Base-by-base conservation (phyloP, 1,140 invertebrate genomes). In the Olivierus martensii region DNA sequence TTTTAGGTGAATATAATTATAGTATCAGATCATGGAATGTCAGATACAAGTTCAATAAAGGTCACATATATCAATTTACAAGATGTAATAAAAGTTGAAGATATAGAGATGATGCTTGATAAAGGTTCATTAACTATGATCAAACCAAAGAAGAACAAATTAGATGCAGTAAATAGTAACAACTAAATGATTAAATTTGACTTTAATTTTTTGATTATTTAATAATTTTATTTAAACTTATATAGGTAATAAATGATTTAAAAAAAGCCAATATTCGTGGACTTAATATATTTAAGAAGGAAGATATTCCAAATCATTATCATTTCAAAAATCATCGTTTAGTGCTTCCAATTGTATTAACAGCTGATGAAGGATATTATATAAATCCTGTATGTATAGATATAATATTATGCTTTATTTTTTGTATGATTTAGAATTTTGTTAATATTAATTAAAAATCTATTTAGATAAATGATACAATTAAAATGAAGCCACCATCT, bases 11-110 rank as follows among this genome's bases (percentile, higher is more conserved):
- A 84, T 65, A 66, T 85, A 2, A 73, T 85, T 52, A 70, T 85
- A 43, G 65, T 83, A 2, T 82, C 80, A 64, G 84, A 86, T 67
- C 83, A 86, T 68, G 83, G 84, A n/a, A 83, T 84, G 78, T 60
- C 73, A 2, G 64, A 67, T 21, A 71, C 79, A 1, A 71, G 49
- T 37, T 19, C 52, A 18, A 14, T 14, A 18, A 28, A 28, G 9
- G 28, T 45, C 12, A 53, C 52, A 43, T 19, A 43, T 10, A 62
- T 62, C 36, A 34, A 62, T n/a, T 45, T 62, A 17, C 56, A 58
- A 34, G 50, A 49, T 36, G 17, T 22, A 3, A 38, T 61, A 14
- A 53, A 61, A 21, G 19, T 58, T 7, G 55, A 61, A 22, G 56
- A 62, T 38, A 39, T 62, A 4, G 51, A 56, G 37, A 34, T 56